Percentiles rank a stretch among this genome's conserved stretches.
These are phyloP conservation scores for Silvanus unidentatus DNA, from an alignment of 2,888 invertebrate species.

Conservation along the genomic window DNA sequence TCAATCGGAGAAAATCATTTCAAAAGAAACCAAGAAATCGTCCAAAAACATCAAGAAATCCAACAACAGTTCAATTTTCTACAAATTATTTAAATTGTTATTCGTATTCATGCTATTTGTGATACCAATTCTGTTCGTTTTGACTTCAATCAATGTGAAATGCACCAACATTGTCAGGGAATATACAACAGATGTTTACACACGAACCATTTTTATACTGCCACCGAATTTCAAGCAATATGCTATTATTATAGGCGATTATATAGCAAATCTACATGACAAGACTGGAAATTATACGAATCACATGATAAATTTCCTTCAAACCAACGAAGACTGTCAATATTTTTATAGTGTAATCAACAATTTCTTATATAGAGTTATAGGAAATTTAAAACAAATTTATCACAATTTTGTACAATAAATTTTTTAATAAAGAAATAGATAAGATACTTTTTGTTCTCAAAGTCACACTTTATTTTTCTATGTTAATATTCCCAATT, in stretches of 20 bases:
- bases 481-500: too few species aligned
- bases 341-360: conserved; percentile 11
- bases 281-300: conserved; percentile 22
- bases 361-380: conserved; percentile 5
- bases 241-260: conserved; percentile 19
- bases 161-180: too few species aligned
- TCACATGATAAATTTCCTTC: conserved; percentile 16
- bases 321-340: conserved; percentile 13
- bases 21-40: conserved; percentile 9
- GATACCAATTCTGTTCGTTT: conserved; percentile 24
- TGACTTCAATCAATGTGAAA: conserved; percentile 24
- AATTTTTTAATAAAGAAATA: background rate
- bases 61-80: background rate
- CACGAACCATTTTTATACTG: conserved; percentile 15
- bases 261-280: conserved; percentile 20
- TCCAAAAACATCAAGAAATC: conserved; percentile 13
- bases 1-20: conserved; percentile 5
- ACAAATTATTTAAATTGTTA: too few species aligned
- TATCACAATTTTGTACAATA: conserved; percentile 7
- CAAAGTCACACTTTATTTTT: too few species aligned
- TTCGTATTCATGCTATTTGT: conserved; percentile 14
- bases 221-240: conserved; percentile 23
- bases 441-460: too few species aligned
- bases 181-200: conserved; percentile 14
- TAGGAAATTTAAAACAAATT: background rate